These are phyloP conservation scores for Heterotilapia buettikoferi DNA, from an alignment of 2,113 vertebrate species.

Conservation along the genomic window DNA sequence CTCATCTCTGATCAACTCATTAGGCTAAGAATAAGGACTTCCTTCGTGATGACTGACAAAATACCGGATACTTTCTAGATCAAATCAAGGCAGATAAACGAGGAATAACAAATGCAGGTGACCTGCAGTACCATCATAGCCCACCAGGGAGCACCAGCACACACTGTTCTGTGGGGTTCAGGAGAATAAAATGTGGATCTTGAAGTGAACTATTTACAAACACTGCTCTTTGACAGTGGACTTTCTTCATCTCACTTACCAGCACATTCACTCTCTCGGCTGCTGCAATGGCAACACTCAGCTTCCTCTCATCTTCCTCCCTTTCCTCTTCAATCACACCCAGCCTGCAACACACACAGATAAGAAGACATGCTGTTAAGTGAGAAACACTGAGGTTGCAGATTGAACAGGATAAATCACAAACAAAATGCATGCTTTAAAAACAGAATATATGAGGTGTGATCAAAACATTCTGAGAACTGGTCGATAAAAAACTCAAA, in stretches of 20 bases:
- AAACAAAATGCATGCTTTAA: background rate
- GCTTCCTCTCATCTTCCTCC: slow-evolving; percentile 76
- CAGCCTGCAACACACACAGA: slow-evolving; percentile 57
- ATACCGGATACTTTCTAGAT: background rate
- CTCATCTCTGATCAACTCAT: background rate
- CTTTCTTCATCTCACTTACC: slow-evolving; percentile 47
- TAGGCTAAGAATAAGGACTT: background rate
- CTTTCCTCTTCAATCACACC: slow-evolving; percentile 75
- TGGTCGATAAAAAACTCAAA: background rate
- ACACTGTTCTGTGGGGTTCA: background rate
- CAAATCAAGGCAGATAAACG: background rate
- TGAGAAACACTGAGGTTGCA: background rate
- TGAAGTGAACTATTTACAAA: background rate
- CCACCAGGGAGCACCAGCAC: background rate
- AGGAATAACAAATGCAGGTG: background rate
- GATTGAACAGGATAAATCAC: background rate
- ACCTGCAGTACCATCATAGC: background rate
- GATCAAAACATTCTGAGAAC: background rate
- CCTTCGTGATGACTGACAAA: background rate
- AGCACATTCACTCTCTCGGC: slow-evolving; percentile 70
- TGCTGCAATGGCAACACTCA: slow-evolving; percentile 67
- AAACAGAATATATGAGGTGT: background rate
- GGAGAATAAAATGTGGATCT: background rate
- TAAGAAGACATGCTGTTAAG: background rate
- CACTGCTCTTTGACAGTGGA: background rate